Base-by-base conservation (phyloP, 2,888 invertebrate species). In the Phyllotreta striolata region DNA sequence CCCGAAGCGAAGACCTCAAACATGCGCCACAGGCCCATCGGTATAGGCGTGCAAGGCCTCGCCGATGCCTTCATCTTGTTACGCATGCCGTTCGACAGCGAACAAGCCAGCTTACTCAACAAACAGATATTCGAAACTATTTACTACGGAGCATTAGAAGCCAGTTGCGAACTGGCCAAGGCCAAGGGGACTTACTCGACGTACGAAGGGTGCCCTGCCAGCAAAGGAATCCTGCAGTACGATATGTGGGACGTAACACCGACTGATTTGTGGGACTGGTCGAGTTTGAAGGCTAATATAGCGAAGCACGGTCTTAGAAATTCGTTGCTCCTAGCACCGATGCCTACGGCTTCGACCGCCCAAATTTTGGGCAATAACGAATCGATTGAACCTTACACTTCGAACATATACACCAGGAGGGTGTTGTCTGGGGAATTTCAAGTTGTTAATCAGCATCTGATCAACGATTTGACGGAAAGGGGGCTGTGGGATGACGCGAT, bases 351-450 rank as follows among this genome's bases (percentile, higher is more conserved):
- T 6, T 97, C 98, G 0, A 99, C 98, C 0, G 98, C 99, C 1
- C 98, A 99, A 83, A 99, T 99, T 77, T 87, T 99, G 47, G 99
- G 99, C 12, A 99, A 99, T 79, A 99, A 98, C 80, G 98, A 99
- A 81, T 95, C 97, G 0, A 92, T 98, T 77, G 99, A 99, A 82
- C 95, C 99, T 0, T 99, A 98, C 81, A 98, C 98, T 0, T 96
- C 95, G 39, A 99, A 99, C 79, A 95, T 99, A 73, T 99, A 98
- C 81, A 91, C 92, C 13, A 85, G 98, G 71, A 85, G 97, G 55
- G 98, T 99, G 0, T 84, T 98, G 4, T 96, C 96, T 2, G 98
- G 98, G 0, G 97, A 98, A 83, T 98, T 97, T 78, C 89, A 95
- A 85, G 63, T 74, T 7, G 97, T 99, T 0, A 99, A 99, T 81